Base-by-base conservation (phyloP, 2,797 vertebrate species). In the Eptatretus atami region DNA sequence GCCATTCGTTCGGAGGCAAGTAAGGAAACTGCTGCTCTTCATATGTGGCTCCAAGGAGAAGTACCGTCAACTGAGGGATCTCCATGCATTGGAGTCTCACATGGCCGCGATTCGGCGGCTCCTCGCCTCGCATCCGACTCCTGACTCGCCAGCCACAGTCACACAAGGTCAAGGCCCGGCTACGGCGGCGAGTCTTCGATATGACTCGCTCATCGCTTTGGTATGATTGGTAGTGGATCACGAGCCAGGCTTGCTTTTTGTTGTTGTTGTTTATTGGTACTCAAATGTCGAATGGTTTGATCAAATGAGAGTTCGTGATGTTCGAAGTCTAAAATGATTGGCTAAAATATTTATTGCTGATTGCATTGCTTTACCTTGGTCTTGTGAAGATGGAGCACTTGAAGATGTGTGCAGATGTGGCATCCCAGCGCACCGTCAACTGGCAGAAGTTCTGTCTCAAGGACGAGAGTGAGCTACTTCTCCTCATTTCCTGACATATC, bases 371-470 rank as follows among this genome's bases (percentile, higher is more conserved):
- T 44, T 44, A 44, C 6, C 31, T 44, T 44, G 31, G 31, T 44
- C 31, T 44, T 44, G 63, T 53, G 53, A 72, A 98, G 92, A 98
- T 98, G 90, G 92, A 98, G 55, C 92, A 96, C 63, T 71, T 98
- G 10, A 98, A 98, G 71, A 87, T 90, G 63, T 98, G 92, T 69
- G 90, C 92, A 9, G 92, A 98, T 78, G 96, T 96, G 6, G 85
- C 92, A 63, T 87, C 87, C 1, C 92, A 96, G 73, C 74, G 90
- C 54, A 98, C 90, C 0, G 73, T 88, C 66, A 98, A 98, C 77
- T 98, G 92, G 92, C 92, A 98, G 75, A 98, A 94, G 65, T 98
- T 98, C 75, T 95, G 90, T 73, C 83, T 98, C 74, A 98, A 98
- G 72, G 92, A 98, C 6, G 92, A 98, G 69, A 95, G 92, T 98